Conservation (phyloP, 2,797 vertebrate species). For the Hyperoplus immaculatus region DNA sequence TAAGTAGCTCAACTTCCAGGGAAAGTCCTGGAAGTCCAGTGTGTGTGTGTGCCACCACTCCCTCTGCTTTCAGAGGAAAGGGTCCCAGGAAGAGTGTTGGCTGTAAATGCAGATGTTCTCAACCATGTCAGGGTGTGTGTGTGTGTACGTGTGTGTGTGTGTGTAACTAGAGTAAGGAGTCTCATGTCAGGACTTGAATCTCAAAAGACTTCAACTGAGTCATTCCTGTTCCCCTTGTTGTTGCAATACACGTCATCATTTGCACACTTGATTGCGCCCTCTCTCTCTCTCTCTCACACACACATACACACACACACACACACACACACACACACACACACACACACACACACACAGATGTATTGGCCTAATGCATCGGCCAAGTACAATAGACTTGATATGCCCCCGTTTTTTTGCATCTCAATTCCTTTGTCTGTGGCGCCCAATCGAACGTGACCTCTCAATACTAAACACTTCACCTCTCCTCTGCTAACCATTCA, state of each 20-base stretch:
- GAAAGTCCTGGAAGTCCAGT: conserved; percentile 16
- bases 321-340: neutral
- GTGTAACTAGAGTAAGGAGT: conserved; percentile 22
- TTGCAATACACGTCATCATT: neutral
- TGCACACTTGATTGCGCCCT: neutral
- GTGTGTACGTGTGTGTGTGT: conserved; percentile 23
- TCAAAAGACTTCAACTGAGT: conserved; percentile 31
- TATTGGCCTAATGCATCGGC: neutral
- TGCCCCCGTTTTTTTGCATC: conserved; percentile 11
- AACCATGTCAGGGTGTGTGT: conserved; percentile 30
- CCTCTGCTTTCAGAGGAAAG: conserved; percentile 34
- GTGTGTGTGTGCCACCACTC: conserved; percentile 9
- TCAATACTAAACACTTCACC: conserved; percentile 25
- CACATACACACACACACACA: neutral
- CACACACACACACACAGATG: neutral
- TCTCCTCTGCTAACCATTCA: conserved; percentile 33
- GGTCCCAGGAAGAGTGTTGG: conserved; percentile 57
- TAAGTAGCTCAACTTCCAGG: conserved; percentile 8
- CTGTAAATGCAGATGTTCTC: conserved; percentile 67
- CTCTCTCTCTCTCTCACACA: neutral
- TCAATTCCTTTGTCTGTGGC: conserved; percentile 5
- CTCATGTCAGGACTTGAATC: conserved; percentile 61
- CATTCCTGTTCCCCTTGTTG: conserved; percentile 29
- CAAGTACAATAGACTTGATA: neutral
- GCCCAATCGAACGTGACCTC: conserved; percentile 42